Evolutionary conservation across 2,888 invertebrate genomes (phyloP).

Genomic region (Andrena flavipes): DNA sequence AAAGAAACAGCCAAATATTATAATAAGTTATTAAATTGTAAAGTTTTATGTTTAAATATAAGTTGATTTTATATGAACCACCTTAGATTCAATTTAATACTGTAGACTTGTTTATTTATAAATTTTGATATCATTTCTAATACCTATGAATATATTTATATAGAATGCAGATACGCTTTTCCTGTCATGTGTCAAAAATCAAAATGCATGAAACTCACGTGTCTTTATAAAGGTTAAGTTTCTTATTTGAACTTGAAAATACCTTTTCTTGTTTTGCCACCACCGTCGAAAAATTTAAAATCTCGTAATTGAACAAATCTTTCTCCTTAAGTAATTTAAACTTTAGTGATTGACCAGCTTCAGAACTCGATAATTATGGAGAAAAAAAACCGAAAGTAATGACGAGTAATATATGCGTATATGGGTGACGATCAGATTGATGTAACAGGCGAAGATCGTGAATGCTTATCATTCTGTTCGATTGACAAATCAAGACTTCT

Average conservation of each 20-base stretch:
- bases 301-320: background rate
- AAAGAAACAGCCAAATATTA: background rate
- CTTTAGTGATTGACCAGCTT: background rate
- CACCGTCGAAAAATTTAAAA: constrained; percentile 11
- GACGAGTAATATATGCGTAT: background rate
- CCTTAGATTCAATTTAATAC: background rate
- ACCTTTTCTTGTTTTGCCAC: constrained; percentile 7
- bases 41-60: background rate
- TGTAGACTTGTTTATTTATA: background rate
- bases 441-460: background rate
- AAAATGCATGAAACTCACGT: constrained; percentile 15
- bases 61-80: constrained; percentile 5
- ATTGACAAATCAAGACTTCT: background rate
- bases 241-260: background rate
- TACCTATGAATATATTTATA: background rate
- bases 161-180: background rate
- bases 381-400: background rate
- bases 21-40: background rate
- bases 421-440: background rate
- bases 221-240: constrained; percentile 8
- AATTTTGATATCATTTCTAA: background rate
- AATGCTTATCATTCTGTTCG: too few relatives aligned
- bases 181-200: background rate
- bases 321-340: background rate
- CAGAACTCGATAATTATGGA: background rate